Evolutionary conservation across 2,888 invertebrate genomes (phyloP), one percentile per base, ranked within the genome.

Genomic region (Incurvaria masculella): DNA sequence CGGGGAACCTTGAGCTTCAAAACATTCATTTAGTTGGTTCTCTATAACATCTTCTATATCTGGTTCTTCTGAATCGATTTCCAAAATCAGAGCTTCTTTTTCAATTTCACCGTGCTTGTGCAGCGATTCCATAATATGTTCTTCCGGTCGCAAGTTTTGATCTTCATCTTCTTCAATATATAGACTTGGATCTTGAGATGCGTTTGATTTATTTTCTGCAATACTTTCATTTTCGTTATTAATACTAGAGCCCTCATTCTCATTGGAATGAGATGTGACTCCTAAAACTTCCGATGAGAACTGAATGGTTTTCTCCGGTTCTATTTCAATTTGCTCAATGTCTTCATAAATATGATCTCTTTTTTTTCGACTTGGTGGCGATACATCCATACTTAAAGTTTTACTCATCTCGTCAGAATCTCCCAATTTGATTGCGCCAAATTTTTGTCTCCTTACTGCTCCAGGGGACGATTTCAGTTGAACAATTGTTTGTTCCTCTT

Each of bases 311-410:
- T 79, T 81, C 51, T 72, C 72, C 2, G 51, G 50, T 53, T 73
- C 64, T 38, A 62, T 62, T 60, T 69, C 69, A 11, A 68, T 64
- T 55, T 74, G 72, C 51, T 80, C 82, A 53, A 84, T 84, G 51
- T 84, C 84, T 66, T 84, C 84, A 54, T 84, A 84, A 50, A 83
- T 81, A 59, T 84, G 84, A 52, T 84, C 83, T 55, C 81, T 81
- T 53, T 78, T 80, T 58, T 80, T 72, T 49, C 80, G 71, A 4
- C 73, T 69, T 2, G 70, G 66, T 44, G 76, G 71, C n/a, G 72
- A 69, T n/a, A 46, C 17, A 33, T 79, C 79, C 21, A 66, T 52
- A 53, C 64, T 60, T 63, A 75, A 64, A 8, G 69, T 71, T 68
- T 72, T 78, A 54, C 78, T 79, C 72, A 78, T 72, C 61, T 78